Base-by-base conservation (phyloP, 2,888 invertebrate genomes). In the Syritta pipiens region DNA sequence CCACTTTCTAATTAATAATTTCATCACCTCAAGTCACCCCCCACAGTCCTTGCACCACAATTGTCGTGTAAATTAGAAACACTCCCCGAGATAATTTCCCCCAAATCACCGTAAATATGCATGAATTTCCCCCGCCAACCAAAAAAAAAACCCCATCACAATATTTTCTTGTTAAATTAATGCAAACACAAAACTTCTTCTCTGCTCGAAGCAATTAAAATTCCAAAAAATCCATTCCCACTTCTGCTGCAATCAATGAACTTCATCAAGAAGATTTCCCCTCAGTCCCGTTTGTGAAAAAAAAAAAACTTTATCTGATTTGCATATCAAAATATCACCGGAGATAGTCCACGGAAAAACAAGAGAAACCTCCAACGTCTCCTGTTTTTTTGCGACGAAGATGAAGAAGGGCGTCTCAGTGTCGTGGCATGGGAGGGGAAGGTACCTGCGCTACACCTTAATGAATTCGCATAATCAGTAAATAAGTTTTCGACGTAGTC, bases 241-340 rank as follows among this genome's bases (percentile, higher is more conserved):
- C 20, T 20, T 19, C n/a, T 26, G 10, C 32, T 30, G 63, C 76
- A 76, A 76, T 76, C 63, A 76, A 59, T 76, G 76, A 76, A 69
- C 71, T 76, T 76, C 62, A 49, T 69, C 62, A 63, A 24, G 67
- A 46, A 32, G 30, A 51, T 32, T 57, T 17, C 40, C 26, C n/a
- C n/a, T n/a, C n/a, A n/a, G n/a, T n/a, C n/a, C n/a, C n/a, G n/a
- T n/a, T n/a, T n/a, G n/a, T n/a, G n/a, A n/a, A n/a, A n/a, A n/a
- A n/a, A n/a, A n/a, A 24, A 49, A 44, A 74, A 62, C 42, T 69
- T 76, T 76, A 37, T 46, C 49, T 32, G 26, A 63, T 76, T 76
- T 76, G 75, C 69, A 76, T 76, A 55, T 60, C 40, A 62, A 55
- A 55, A 53, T 55, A 48, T 37, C 26, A 44, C 30, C 37, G 19